Evolutionary conservation across 2,888 invertebrate species (phyloP), one percentile per base, ranked within the genome.

Genomic region (Caenorhabditis sulstoni): DNA sequence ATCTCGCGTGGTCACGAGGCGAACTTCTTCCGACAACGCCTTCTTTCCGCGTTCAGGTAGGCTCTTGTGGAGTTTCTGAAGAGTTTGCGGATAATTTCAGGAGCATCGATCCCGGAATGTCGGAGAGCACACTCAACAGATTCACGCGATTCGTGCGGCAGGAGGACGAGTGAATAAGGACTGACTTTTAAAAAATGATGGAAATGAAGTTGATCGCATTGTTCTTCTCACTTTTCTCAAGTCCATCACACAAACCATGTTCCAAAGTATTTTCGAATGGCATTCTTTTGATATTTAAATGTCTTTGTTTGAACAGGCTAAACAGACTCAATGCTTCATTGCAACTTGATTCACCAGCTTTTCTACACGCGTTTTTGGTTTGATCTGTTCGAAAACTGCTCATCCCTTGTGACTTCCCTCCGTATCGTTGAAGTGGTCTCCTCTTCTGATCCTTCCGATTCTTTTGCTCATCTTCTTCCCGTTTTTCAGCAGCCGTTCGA

Each of bases 1-100:
- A 65, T 65, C 53, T 66, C 66, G 8, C 62, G 79, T 23, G 68
- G 65, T 65, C 79, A 81, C 62, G 83, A 83, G 61, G 81, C 83
- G 0, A 76, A 81, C 55, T 78, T 78, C 71, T 81, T 83, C 68
- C 49, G 74, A 20, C 78, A 79, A 37, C 65, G 80, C 18, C 78
- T 82, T 22, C 71, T 82, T 11, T 73, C 71, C 12, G 82, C 82
- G 8, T 79, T 82, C 59, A 68, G 78, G 82, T 82, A 58, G 23
- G 14, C n/a, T 39, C 11, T 70, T 18, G 16, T 45, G 29, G 45
- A 18, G 29, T 29, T 3, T 29, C 29, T 14, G 16, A 16, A 47
- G 29, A 47, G n/a, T 1, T 3, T 41, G 1, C 16, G 4, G n/a
- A 55, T 53, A 4, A 47, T 78, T 78, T 18, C 67, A 74, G 79